These are phyloP conservation scores for Anarrhichthys ocellatus DNA, from an alignment of 2,113 vertebrate genomes.

Conservation along the genomic window DNA sequence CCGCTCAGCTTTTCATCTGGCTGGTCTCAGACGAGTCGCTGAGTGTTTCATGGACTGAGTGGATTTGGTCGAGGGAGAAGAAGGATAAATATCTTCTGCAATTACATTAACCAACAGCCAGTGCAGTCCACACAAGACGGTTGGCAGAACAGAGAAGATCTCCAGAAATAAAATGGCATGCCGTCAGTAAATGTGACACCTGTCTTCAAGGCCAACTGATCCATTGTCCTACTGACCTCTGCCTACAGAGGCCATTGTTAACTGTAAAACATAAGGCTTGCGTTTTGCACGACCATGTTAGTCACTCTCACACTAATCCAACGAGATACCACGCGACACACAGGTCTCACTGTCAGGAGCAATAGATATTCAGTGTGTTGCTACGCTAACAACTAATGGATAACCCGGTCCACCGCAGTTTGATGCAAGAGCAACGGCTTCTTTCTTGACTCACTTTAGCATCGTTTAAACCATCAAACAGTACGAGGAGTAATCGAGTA, in stretches of 20 bases:
- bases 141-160: slow-evolving; percentile 22
- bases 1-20: slow-evolving; percentile 20
- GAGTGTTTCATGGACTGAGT: slow-evolving; percentile 35
- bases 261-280: slow-evolving; percentile 1
- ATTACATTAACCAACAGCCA: slow-evolving; percentile 51
- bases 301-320: background rate
- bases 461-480: background rate
- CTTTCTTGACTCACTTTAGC: background rate
- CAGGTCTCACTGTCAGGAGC: background rate
- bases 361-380: background rate
- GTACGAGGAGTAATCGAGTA: background rate
- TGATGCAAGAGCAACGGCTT: background rate
- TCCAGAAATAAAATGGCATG: slow-evolving; percentile 11
- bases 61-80: slow-evolving; percentile 26
- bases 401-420: no score
- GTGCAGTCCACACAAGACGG: slow-evolving; percentile 16
- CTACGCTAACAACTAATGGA: background rate
- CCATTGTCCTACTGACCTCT: slow-evolving; percentile 21
- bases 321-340: background rate
- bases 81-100: slow-evolving; percentile 33
- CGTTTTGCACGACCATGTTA: background rate
- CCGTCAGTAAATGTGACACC: slow-evolving; percentile 23
- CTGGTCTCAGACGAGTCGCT: slow-evolving; percentile 7
- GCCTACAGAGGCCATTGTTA: background rate
- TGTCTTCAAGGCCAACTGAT: slow-evolving; percentile 16